phyloP scores from a whole-genome alignment of 2,888 invertebrate species.

The Cenopis cana region DNA sequence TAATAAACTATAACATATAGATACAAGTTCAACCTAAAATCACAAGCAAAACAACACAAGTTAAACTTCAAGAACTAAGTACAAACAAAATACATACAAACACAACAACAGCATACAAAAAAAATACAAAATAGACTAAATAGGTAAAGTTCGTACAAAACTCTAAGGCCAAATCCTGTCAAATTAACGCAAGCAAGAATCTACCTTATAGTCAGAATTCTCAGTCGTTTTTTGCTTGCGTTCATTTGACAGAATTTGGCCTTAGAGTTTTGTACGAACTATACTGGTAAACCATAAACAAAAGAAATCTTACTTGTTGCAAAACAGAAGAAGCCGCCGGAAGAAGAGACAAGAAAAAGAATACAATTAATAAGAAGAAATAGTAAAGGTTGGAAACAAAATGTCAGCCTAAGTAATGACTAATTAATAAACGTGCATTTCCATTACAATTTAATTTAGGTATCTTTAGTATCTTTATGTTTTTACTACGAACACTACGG shows the following conservation, averaged over 20 bases:
- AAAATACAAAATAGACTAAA: not conserved
- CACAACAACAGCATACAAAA: not conserved
- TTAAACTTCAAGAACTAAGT: not conserved
- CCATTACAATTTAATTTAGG: too few species aligned
- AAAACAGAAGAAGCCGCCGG: slow-evolving; percentile 38
- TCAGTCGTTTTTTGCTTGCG: too few species aligned
- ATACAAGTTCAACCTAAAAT: not conserved
- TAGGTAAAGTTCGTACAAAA: too few species aligned
- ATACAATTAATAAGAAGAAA: slow-evolving; percentile 36
- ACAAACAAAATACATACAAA: too few species aligned
- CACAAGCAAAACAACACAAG: not conserved
- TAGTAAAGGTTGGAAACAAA: slow-evolving; percentile 6
- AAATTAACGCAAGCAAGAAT: too few species aligned
- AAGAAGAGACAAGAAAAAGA: slow-evolving; percentile 36
- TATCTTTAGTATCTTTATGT: too few species aligned
- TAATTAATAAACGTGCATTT: not conserved
- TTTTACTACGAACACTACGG: too few species aligned
- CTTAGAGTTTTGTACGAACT: too few species aligned
- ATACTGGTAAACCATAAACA: slow-evolving; percentile 19
- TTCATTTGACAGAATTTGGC: too few species aligned
- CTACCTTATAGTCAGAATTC: too few species aligned
- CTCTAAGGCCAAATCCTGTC: too few species aligned
- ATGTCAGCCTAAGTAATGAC: slow-evolving; percentile 30
- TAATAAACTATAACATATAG: not conserved
- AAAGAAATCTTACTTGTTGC: slow-evolving; percentile 38